Evolutionary conservation across 2,113 vertebrate genomes (phyloP), one percentile per base, ranked within the genome.

Genomic region (Oryzias celebensis): DNA sequence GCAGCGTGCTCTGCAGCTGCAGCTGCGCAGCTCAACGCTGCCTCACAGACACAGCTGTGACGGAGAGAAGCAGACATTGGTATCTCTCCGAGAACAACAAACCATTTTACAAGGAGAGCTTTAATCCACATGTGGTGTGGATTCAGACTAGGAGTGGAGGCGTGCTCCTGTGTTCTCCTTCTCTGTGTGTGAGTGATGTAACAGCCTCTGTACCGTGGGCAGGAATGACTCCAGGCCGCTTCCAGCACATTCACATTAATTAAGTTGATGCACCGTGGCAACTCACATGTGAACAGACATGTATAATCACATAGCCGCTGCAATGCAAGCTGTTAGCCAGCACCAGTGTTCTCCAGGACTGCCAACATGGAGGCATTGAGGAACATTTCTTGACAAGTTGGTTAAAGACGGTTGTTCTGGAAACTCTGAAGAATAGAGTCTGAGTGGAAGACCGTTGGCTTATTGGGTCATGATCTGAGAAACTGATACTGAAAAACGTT

Each of bases 241-340:
- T 61, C 24, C 14, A 69, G 75, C 75, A 59, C 81, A 65, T 80
- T 88, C 82, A 71, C 75, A 79, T 88, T 90, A 77, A 86, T 89
- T 89, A 86, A 75, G 76, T 73, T 82, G 83, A 89, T 88, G 79
- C 73, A 66, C 70, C 57, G 59, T 85, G 85, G 83, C 87, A 81
- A 85, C 80, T 84, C 75, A 41, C 84, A 84, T 84, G 78, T 73
- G 76, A 78, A 68, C 66, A 62, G 77, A 85, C 77, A 66, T 76
- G 75, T 80, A 74, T 78, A 79, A 84, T 78, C 78, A 74, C 62
- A 28, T 80, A 60, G 73, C 82, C 18, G 23, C 67, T 42, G 59
- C 58, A 63, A 52, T 69, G 56, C 83, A 81, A 80, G 81, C 87
- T 80, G 83, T 82, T 76, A 20, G 79, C 6, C n/a, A 26, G 64